A percentile compares a stretch with the other conserved stretches of the same genome.
These are phyloP conservation scores for Papilio aristodemus DNA, from an alignment of 1,140 invertebrate genomes.

Conservation along the genomic window DNA sequence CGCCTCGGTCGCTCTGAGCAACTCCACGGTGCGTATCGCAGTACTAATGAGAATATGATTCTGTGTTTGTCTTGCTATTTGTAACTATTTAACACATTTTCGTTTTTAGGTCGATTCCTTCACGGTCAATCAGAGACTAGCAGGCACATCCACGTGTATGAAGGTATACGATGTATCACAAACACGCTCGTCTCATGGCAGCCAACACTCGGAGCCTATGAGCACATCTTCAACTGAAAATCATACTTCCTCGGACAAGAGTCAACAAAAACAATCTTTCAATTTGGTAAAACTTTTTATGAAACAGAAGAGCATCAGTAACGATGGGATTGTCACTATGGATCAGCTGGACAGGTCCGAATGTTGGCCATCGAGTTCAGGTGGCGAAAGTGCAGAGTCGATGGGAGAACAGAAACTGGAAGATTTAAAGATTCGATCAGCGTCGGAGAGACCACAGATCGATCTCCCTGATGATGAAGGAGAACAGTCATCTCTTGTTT, in stretches of 20 bases:
- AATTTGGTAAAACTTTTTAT: constrained; percentile 94
- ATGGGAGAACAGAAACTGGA: constrained; percentile 64
- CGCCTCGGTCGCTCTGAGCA: constrained; percentile 79
- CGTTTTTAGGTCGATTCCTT: constrained; percentile 79
- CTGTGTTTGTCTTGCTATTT: constrained; percentile 28
- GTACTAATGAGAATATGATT: constrained; percentile 38
- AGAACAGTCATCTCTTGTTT: constrained; percentile 53
- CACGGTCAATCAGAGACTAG: constrained; percentile 76
- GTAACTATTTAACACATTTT: constrained; percentile 47
- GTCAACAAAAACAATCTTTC: constrained; percentile 83
- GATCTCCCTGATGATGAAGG: constrained; percentile 65
- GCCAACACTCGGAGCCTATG: constrained; percentile 82
- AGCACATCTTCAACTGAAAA: constrained; percentile 76
- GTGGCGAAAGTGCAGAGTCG: constrained; percentile 75
- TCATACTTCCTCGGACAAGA: constrained; percentile 80
- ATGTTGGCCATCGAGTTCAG: constrained; percentile 82
- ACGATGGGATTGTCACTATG: constrained; percentile 84
- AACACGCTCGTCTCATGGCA: constrained; percentile 73
- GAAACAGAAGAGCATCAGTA: constrained; percentile 91
- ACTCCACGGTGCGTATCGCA: constrained; percentile 81
- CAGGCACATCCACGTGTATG: constrained; percentile 78
- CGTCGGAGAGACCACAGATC: constrained; percentile 59
- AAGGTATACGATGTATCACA: constrained; percentile 85
- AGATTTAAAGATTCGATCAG: constrained; percentile 51
- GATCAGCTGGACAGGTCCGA: constrained; percentile 84